Evolutionary conservation across 2,888 invertebrate species (phyloP).

Genomic region (Hesperia comma): DNA sequence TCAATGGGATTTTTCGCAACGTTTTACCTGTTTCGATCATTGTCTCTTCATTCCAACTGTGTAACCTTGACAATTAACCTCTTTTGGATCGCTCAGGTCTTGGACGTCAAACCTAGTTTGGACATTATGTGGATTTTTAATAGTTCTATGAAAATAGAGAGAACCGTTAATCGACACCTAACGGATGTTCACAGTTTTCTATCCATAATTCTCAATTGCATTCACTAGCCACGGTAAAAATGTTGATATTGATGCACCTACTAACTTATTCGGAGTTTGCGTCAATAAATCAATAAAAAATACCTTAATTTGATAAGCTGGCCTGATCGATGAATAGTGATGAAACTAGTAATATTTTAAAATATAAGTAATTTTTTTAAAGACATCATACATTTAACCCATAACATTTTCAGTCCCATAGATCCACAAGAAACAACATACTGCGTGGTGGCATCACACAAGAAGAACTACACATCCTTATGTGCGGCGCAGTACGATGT

Average conservation of each 20-base stretch:
- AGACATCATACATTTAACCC: neutral
- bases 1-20: slow-evolving; percentile 65
- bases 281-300: too few species aligned
- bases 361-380: too few species aligned
- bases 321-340: too few species aligned
- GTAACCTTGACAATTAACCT: slow-evolving; percentile 33
- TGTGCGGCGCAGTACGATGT: slow-evolving; percentile 73
- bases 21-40: slow-evolving; percentile 39
- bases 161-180: neutral
- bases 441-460: slow-evolving; percentile 74
- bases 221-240: too few species aligned
- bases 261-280: too few species aligned
- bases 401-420: slow-evolving; percentile 65
- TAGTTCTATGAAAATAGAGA: slow-evolving; percentile 15
- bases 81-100: slow-evolving; percentile 10
- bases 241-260: too few species aligned
- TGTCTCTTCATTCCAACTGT: slow-evolving; percentile 29
- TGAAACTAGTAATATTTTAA: too few species aligned
- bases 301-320: too few species aligned
- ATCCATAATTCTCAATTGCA: too few species aligned
- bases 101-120: neutral
- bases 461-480: slow-evolving; percentile 73
- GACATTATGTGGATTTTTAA: slow-evolving; percentile 12
- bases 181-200: too few species aligned
- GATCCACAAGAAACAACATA: slow-evolving; percentile 76